Evolutionary conservation across 2,797 vertebrate genomes (phyloP).

Genomic region (Malurus leucopterus): DNA sequence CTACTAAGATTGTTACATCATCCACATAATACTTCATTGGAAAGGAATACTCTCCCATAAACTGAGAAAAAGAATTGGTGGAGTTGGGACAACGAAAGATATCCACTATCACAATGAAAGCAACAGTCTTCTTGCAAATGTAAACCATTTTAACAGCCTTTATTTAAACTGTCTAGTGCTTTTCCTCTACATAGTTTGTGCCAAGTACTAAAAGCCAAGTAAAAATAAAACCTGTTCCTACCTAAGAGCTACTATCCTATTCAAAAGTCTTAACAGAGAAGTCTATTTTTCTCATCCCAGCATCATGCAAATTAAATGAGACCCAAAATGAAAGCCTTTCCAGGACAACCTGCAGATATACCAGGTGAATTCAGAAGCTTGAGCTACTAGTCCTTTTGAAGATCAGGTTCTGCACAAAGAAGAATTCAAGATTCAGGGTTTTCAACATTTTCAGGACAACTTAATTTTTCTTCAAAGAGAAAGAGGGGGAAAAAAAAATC

Average conservation of each 20-base stretch:
- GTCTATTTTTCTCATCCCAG: neutral
- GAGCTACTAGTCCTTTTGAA: neutral
- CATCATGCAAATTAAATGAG: neutral
- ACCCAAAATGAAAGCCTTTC: neutral
- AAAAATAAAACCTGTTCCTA: neutral
- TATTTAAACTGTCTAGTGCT: neutral
- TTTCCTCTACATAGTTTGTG: neutral
- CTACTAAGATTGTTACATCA: neutral
- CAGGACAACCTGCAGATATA: neutral
- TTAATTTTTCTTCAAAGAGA: neutral
- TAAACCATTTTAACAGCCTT: neutral
- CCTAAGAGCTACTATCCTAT: neutral
- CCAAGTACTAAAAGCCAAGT: neutral
- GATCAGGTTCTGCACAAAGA: neutral
- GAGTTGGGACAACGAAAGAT: neutral
- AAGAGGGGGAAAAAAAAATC: neutral
- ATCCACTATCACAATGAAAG: neutral
- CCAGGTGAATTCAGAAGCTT: neutral
- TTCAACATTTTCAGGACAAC: neutral
- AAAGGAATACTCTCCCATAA: neutral
- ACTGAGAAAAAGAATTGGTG: neutral
- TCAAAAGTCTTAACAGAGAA: neutral
- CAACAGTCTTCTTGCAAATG: neutral
- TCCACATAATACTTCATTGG: neutral
- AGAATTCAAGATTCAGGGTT: neutral